Conservation (phyloP, 2,888 invertebrate species). For the Epinotia bilunana region DNA sequence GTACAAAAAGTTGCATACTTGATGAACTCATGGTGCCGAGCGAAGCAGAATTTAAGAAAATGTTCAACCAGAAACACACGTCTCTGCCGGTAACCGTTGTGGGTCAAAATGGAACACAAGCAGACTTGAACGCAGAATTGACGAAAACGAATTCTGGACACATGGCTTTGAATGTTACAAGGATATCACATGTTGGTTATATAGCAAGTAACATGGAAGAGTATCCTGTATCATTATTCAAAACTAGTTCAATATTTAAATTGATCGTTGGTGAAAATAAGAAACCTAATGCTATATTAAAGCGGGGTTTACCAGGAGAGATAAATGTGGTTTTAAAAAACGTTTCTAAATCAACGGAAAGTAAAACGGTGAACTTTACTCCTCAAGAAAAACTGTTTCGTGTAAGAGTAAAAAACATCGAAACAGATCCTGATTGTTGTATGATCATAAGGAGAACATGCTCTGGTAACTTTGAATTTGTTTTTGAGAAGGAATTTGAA, state of each 20-base stretch:
- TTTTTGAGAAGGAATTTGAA: conserved; percentile 72
- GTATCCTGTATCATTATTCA: conserved; percentile 51
- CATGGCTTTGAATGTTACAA: conserved; percentile 52
- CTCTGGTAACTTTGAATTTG: conserved; percentile 62
- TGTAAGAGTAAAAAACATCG: conserved; percentile 55
- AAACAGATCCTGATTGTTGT: conserved; percentile 50
- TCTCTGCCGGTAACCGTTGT: conserved; percentile 44
- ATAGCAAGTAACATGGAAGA: conserved; percentile 48
- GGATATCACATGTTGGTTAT: conserved; percentile 47
- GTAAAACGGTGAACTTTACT: conserved; percentile 16
- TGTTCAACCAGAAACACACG: neutral
- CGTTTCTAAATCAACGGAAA: conserved; percentile 41
- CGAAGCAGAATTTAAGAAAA: conserved; percentile 2
- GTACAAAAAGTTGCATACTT: neutral
- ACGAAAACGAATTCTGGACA: conserved; percentile 55
- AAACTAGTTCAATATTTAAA: conserved; percentile 48
- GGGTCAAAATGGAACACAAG: conserved; percentile 48
- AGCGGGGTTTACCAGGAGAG: conserved; percentile 53
- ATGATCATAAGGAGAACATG: conserved; percentile 60
- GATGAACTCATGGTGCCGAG: neutral
- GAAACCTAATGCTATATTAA: conserved; percentile 54
- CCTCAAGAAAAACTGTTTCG: conserved; percentile 48
- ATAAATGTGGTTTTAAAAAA: conserved; percentile 50
- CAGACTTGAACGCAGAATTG: conserved; percentile 49
- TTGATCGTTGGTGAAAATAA: conserved; percentile 47